Evolutionary conservation across 2,113 vertebrate genomes (phyloP).

Genomic region (Neofelis nebulosa): DNA sequence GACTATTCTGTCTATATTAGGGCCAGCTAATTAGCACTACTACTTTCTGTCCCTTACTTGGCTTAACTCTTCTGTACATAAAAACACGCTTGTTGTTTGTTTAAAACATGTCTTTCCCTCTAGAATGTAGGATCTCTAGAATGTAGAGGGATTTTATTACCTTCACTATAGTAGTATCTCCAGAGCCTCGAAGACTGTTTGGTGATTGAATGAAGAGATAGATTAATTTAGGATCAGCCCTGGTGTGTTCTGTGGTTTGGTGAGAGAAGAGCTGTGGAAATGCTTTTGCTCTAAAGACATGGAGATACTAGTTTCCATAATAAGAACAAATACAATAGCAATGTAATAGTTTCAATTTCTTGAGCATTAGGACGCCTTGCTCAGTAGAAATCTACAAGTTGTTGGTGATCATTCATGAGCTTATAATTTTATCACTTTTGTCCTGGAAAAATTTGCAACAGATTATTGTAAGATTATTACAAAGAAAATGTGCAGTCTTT

Average conservation of each 20-base stretch:
- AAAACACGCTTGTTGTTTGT: neutral
- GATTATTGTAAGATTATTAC: constrained; percentile 46
- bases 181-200: neutral
- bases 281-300: neutral
- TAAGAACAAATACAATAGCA: constrained; percentile 18
- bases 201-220: neutral
- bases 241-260: neutral
- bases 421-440: constrained; percentile 60
- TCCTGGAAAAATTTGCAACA: constrained; percentile 9
- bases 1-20: neutral
- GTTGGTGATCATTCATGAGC: constrained; percentile 51
- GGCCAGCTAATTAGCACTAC: too few species aligned
- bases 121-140: neutral
- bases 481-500: constrained; percentile 41
- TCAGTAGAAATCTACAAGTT: constrained; percentile 55
- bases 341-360: constrained; percentile 52
- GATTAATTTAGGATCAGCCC: neutral
- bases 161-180: neutral
- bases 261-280: neutral
- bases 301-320: neutral
- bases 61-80: neutral
- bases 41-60: neutral
- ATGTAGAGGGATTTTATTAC: neutral
- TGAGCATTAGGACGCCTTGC: constrained; percentile 18
- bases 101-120: neutral